Percentiles rank a stretch among this genome's conserved stretches.
Conservation (phyloP, 2,888 invertebrate species). For the Ochropleura leucogaster region DNA sequence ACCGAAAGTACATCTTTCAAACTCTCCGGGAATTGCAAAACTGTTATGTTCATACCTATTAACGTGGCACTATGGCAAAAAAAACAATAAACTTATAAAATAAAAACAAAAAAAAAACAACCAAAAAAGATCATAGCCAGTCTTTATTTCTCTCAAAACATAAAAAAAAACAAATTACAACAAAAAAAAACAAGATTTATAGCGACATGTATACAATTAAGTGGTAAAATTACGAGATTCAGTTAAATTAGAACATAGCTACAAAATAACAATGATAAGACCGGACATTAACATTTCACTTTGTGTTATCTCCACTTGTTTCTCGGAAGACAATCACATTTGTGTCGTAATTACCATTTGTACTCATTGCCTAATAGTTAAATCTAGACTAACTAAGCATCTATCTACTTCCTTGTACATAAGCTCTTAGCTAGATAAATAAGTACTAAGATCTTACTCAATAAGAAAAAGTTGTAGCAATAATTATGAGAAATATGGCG, state of each 20-base stretch:
- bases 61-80: background rate
- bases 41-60: background rate
- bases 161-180: background rate
- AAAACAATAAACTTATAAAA: background rate
- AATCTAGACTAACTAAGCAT: constrained; percentile 23
- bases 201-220: background rate
- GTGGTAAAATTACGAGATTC: constrained; percentile 1
- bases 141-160: constrained; percentile 2
- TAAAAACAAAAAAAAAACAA: constrained; percentile 1
- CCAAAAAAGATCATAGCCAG: background rate
- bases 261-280: constrained; percentile 12
- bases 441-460: constrained; percentile 18
- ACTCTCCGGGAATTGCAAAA: background rate
- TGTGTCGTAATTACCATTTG: constrained; percentile 7
- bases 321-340: constrained; percentile 51
- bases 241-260: constrained; percentile 21
- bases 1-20: background rate
- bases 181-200: background rate
- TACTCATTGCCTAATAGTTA: constrained; percentile 26
- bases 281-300: constrained; percentile 31
- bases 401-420: constrained; percentile 18
- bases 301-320: constrained; percentile 47
- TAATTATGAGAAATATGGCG: background rate
- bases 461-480: background rate
- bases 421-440: constrained; percentile 13